A percentile compares a stretch with the other conserved stretches of the same genome.
These are phyloP conservation scores for Plutomurus gul DNA, from an alignment of 1,140 invertebrate species.

Conservation along the genomic window DNA sequence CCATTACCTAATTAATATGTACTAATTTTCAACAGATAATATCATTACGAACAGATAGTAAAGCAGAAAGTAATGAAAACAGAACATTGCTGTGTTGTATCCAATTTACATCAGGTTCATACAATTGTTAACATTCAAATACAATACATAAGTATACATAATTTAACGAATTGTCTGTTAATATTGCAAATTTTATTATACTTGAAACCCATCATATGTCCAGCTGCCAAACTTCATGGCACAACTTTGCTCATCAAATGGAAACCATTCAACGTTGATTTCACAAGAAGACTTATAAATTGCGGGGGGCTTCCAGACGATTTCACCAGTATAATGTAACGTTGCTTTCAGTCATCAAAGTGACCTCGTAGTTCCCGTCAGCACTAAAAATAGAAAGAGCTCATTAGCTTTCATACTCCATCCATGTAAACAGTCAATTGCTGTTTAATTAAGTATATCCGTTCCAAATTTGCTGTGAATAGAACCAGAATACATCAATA, in stretches of 20 bases:
- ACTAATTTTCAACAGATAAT: neutral
- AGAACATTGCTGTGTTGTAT: too few relatives aligned
- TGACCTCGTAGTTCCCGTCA: constrained; percentile 95
- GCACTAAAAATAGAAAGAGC: constrained; percentile 63
- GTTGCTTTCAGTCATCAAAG: constrained; percentile 96
- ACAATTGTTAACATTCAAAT: neutral
- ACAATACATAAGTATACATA: neutral
- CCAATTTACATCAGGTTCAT: neutral
- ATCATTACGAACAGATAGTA: neutral
- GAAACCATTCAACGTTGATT: constrained; percentile 78
- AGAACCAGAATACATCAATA: neutral
- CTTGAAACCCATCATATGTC: constrained; percentile 89
- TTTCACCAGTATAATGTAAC: constrained; percentile 83
- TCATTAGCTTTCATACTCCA: neutral
- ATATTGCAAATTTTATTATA: constrained; percentile 55
- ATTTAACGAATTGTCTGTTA: neutral
- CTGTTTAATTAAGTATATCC: neutral
- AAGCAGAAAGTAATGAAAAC: neutral
- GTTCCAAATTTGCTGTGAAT: too few relatives aligned
- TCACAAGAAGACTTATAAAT: constrained; percentile 98
- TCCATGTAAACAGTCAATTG: neutral
- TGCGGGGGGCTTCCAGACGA: constrained; percentile 96
- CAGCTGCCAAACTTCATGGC: constrained; percentile 68
- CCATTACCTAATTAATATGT: too few relatives aligned
- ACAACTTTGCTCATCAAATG: constrained; percentile 65